Evolutionary conservation across 2,113 vertebrate genomes (phyloP).

Genomic region (Myotis brandtii): DNA sequence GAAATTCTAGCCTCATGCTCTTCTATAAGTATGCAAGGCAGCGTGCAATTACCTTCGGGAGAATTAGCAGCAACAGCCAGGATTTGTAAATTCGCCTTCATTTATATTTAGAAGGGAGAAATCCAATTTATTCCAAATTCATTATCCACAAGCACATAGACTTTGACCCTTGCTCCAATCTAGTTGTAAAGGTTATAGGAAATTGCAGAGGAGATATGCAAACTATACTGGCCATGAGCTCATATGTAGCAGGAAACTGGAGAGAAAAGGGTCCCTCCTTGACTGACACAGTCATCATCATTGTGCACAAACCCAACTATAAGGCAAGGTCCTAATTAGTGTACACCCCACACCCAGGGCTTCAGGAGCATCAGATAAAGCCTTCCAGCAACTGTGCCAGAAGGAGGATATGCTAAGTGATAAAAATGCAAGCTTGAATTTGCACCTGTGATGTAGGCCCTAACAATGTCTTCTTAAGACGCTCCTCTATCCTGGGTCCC

Average conservation of each 20-base stretch:
- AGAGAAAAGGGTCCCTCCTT: not conserved
- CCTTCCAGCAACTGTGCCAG: not conserved
- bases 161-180: not conserved
- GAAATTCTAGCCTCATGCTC: not conserved
- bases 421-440: not conserved
- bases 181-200: slow-evolving; percentile 34
- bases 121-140: slow-evolving; percentile 37
- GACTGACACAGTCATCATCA: not conserved
- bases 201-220: not conserved
- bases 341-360: not conserved
- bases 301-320: not conserved
- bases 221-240: not conserved
- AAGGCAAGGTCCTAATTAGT: not conserved
- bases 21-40: not conserved
- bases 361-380: not conserved
- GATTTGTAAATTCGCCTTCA: slow-evolving; percentile 27
- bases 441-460: not conserved
- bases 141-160: slow-evolving; percentile 6
- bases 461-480: not conserved
- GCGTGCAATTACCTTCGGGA: not conserved
- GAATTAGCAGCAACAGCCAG: not conserved
- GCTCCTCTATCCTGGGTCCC: not conserved
- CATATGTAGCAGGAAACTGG: not conserved
- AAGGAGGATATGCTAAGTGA: not conserved
- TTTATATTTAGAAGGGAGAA: slow-evolving; percentile 43